Percentiles rank a stretch among this genome's conserved stretches.
phyloP scores from a whole-genome alignment of 2,797 vertebrate species.

The Distichodus sexfasciatus region DNA sequence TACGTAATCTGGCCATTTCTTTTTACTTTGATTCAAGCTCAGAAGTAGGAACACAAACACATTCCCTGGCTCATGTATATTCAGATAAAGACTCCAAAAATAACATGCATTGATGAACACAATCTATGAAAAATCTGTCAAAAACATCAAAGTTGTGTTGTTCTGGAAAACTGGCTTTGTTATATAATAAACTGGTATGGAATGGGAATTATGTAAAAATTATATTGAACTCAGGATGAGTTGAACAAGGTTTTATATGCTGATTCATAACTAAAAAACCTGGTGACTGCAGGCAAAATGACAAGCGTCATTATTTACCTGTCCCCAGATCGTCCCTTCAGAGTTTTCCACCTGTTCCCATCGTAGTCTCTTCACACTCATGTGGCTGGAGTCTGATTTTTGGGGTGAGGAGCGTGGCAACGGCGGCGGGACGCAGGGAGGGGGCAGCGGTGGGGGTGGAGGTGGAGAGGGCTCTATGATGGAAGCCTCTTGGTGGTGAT shows the following conservation, averaged over 20 bases:
- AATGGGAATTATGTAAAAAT: too few species aligned
- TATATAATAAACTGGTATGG: too few species aligned
- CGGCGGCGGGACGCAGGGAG: slow-evolving; percentile 73
- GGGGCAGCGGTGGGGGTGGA: slow-evolving; percentile 72
- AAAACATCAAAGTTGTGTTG: not conserved
- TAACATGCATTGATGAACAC: not conserved
- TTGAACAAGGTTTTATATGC: too few species aligned
- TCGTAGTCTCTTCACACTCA: slow-evolving; percentile 95
- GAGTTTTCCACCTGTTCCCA: slow-evolving; percentile 99
- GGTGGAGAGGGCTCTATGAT: slow-evolving; percentile 65
- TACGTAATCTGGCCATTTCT: not conserved
- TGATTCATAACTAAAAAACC: too few species aligned
- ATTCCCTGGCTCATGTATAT: not conserved
- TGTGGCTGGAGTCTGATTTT: slow-evolving; percentile 88
- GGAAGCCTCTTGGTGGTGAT: slow-evolving; percentile 62
- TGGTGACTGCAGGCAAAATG: too few species aligned
- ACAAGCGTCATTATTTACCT: slow-evolving; percentile 70
- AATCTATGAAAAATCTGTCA: not conserved
- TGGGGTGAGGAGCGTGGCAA: slow-evolving; percentile 78
- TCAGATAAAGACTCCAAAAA: not conserved
- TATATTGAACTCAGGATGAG: too few species aligned
- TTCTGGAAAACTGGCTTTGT: not conserved
- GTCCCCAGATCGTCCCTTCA: slow-evolving; percentile 97
- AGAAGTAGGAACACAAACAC: not conserved
- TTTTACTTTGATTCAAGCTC: not conserved